Conservation (phyloP, 2,113 vertebrate species). For the Mobula birostris region DNA sequence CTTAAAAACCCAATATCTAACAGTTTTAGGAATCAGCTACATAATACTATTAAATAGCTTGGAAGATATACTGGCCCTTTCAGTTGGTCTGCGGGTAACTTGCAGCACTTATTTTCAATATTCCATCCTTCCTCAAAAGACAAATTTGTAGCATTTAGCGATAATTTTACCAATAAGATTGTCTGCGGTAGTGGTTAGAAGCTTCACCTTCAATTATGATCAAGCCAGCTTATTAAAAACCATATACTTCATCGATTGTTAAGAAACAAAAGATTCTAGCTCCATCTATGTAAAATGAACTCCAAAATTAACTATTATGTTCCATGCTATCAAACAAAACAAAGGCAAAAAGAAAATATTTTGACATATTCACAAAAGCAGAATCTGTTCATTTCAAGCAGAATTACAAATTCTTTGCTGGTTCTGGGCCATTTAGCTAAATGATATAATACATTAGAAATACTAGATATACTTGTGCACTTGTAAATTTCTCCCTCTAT, state of each 20-base stretch:
- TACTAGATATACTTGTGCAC: not conserved
- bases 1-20: not conserved
- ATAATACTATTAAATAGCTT: not conserved
- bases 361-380: not conserved
- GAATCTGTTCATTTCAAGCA: not conserved
- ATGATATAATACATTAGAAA: not conserved
- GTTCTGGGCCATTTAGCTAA: not conserved
- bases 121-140: not conserved
- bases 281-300: not conserved
- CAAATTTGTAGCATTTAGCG: not conserved
- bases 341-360: not conserved
- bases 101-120: not conserved
- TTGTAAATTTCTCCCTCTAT: not conserved
- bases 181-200: not conserved
- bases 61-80: not conserved
- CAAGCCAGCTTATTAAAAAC: not conserved
- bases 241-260: not conserved
- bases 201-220: not conserved
- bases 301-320: not conserved
- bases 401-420: not conserved
- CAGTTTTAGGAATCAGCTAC: not conserved
- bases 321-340: not conserved
- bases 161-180: not conserved
- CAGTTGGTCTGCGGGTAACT: not conserved
- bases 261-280: not conserved